A percentile compares a stretch with the other conserved stretches of the same genome.
These are phyloP conservation scores for Bombyx mori DNA, from an alignment of 1,140 invertebrate species.

Conservation along the genomic window ASM3026992v2 NC_085112.1:8517001-8517500, in stretches of 20 bases:
- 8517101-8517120: constrained; percentile 28
- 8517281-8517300: too few species aligned
- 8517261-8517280: too few species aligned
- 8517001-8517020: constrained; percentile 63
- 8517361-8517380: too few species aligned
- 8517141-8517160: constrained; percentile 12
- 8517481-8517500: too few species aligned
- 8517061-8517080: constrained; percentile 36
- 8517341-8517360: too few species aligned
- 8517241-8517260: neutral
- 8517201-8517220: neutral
- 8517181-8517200: constrained; percentile 5
- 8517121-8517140: constrained; percentile 14
- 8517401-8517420: too few species aligned
- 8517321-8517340: too few species aligned
- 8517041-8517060: constrained; percentile 35
- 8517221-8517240: neutral
- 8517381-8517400: too few species aligned
- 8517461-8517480: too few species aligned
- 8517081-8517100: constrained; percentile 48
- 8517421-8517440: too few species aligned
- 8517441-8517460: too few species aligned
- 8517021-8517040: constrained; percentile 54
- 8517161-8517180: constrained; percentile 13
- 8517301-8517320: too few species aligned